phyloP scores from a whole-genome alignment of 92 coral and sea anemone species.

The Phenganax subtilis region DNA sequence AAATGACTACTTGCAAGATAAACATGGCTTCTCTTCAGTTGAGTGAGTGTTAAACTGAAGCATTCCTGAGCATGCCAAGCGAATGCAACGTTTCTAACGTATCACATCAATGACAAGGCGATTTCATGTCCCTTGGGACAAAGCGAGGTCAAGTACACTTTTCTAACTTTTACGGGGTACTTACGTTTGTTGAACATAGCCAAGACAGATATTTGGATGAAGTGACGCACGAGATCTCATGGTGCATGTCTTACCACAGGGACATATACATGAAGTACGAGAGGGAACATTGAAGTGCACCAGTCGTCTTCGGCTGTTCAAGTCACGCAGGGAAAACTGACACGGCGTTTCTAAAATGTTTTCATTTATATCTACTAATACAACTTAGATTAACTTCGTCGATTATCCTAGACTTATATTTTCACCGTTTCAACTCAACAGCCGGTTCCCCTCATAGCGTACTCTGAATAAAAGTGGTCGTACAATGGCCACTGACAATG shows the following conservation, averaged over 20 bases:
- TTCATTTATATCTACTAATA: background rate
- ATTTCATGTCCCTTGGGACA: no score
- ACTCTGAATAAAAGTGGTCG: no score
- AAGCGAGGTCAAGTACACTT: no score
- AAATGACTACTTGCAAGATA: no score
- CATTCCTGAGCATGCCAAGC: no score
- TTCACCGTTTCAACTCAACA: no score
- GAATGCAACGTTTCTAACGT: no score
- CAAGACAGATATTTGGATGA: constrained; percentile 22
- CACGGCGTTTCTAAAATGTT: constrained; percentile 30
- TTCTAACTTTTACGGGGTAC: background rate
- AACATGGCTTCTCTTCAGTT: no score
- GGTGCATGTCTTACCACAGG: constrained; percentile 35
- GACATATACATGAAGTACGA: constrained; percentile 40
- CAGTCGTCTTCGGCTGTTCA: constrained; percentile 1
- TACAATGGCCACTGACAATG: no score
- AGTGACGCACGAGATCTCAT: constrained; percentile 11
- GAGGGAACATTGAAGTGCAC: constrained; percentile 32
- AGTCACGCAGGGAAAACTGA: constrained; percentile 33
- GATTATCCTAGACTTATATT: background rate
- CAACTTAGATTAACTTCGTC: background rate
- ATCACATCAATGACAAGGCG: no score
- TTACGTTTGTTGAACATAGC: constrained; percentile 31
- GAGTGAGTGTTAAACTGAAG: no score
- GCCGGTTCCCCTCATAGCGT: no score